These are phyloP conservation scores for Epizoanthus fatuus DNA, from an alignment of 92 coral and sea anemone species.

Conservation along the genomic window DNA sequence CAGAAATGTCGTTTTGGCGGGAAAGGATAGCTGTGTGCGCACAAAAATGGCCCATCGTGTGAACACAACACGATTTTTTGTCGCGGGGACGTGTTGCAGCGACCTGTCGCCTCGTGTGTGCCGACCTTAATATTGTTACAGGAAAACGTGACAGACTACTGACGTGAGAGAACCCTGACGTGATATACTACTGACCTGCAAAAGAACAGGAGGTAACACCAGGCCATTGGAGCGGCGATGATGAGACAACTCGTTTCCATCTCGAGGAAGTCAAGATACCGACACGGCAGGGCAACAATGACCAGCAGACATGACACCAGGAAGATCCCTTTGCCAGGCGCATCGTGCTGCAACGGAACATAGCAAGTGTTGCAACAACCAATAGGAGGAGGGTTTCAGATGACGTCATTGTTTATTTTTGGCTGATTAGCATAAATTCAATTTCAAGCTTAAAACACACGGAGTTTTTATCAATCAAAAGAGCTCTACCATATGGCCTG, in stretches of 20 bases:
- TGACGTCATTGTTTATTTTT: too few species aligned
- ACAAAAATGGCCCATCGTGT: too few species aligned
- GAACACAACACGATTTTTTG: too few species aligned
- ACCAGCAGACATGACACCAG: constrained; percentile 82
- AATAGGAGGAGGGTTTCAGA: too few species aligned
- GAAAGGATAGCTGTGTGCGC: too few species aligned
- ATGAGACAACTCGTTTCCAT: constrained; percentile 76
- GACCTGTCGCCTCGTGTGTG: not conserved
- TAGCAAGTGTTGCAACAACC: not conserved
- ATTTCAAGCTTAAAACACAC: too few species aligned
- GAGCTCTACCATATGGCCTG: too few species aligned
- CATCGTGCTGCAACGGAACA: constrained; percentile 69
- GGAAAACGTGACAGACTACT: not conserved
- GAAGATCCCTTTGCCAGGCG: constrained; percentile 86
- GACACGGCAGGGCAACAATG: constrained; percentile 74
- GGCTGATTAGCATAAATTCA: too few species aligned
- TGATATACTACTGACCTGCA: constrained; percentile 71
- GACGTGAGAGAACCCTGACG: not conserved
- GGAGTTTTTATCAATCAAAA: too few species aligned
- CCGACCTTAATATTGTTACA: not conserved
- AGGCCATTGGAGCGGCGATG: constrained; percentile 92
- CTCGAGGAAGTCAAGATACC: constrained; percentile 69
- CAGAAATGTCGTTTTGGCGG: too few species aligned
- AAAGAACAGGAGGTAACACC: constrained; percentile 91
- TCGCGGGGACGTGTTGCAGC: not conserved